phyloP scores from a whole-genome alignment of 2,888 invertebrate genomes.

The Cataglyphis livida region DNA sequence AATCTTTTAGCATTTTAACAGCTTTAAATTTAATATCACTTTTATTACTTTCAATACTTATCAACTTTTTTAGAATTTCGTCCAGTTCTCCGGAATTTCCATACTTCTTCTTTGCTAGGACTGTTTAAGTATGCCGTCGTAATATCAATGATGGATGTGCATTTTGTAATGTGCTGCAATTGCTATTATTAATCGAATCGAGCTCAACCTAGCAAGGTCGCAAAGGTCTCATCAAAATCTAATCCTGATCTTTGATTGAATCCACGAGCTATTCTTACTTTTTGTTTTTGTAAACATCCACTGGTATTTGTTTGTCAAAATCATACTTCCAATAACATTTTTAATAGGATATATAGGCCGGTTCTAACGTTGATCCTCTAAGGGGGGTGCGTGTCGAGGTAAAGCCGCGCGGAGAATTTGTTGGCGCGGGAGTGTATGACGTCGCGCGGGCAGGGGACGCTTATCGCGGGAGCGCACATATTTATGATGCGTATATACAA shows the following conservation, averaged over 20 bases:
- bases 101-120: neutral
- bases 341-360: neutral
- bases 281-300: neutral
- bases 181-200: neutral
- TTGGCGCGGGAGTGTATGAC: too few species aligned
- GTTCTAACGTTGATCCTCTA: too few species aligned
- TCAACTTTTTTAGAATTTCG: neutral
- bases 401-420: too few species aligned
- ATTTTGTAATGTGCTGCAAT: neutral
- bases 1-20: neutral
- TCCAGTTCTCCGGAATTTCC: neutral
- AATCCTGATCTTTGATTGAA: neutral
- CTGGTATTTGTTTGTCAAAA: neutral
- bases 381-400: too few species aligned
- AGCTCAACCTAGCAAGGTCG: neutral
- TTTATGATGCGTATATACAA: too few species aligned
- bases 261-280: neutral
- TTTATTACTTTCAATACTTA: neutral
- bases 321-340: neutral
- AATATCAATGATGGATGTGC: neutral
- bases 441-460: too few species aligned
- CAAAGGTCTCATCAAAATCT: neutral
- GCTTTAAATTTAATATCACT: neutral
- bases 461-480: too few species aligned
- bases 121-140: neutral